These are phyloP conservation scores for Scaptomyza hsui DNA, from an alignment of 1,140 invertebrate genomes.

Conservation along the genomic window DNA sequence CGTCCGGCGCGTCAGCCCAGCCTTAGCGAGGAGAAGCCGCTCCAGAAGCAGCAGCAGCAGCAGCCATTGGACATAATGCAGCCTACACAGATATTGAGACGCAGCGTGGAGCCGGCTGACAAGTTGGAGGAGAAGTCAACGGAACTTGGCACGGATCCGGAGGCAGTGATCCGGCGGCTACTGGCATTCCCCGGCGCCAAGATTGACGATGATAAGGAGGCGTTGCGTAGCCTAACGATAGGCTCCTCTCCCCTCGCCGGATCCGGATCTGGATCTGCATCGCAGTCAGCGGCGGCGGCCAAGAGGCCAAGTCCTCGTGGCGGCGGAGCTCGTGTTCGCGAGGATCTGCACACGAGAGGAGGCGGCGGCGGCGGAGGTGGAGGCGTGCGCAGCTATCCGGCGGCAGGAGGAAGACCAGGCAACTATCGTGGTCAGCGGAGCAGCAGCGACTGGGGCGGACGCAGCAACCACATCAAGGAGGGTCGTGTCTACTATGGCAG, in stretches of 20 bases:
- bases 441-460: constrained; percentile 65
- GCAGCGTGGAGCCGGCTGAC: constrained; percentile 57
- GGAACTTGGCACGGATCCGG: constrained; percentile 8
- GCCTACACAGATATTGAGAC: constrained; percentile 74
- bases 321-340: constrained; percentile 74
- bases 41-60: too few relatives aligned
- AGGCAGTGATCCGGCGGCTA: not conserved
- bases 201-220: constrained; percentile 47
- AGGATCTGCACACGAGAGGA: constrained; percentile 21
- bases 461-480: constrained; percentile 38
- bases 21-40: constrained; percentile 66
- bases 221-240: constrained; percentile 7
- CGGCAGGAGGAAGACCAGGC: too few relatives aligned
- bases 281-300: constrained; percentile 34
- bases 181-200: constrained; percentile 20
- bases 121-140: constrained; percentile 31
- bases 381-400: constrained; percentile 41
- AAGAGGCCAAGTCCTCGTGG: constrained; percentile 80
- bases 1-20: constrained; percentile 74
- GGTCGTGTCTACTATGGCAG: constrained; percentile 67
- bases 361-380: constrained; percentile 47
- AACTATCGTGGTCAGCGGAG: constrained; percentile 66
- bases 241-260: not conserved
- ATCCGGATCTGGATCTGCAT: not conserved
- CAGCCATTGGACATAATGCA: constrained; percentile 47